Percentiles rank a stretch among this genome's conserved stretches.
Conservation (phyloP, 2,113 vertebrate species). For the Manacus vitellinus region DNA sequence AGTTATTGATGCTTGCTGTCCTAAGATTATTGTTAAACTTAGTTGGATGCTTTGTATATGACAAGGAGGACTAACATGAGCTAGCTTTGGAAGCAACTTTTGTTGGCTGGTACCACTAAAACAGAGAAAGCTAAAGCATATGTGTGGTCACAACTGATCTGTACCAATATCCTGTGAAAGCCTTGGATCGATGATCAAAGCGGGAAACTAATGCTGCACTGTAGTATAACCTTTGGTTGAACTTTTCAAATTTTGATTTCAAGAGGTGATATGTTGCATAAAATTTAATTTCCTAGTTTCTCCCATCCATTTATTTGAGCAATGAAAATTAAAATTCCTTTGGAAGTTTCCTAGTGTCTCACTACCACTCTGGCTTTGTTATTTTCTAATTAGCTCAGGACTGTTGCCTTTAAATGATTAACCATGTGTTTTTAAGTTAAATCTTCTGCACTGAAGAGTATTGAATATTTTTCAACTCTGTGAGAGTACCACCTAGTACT, state of each 20-base stretch:
- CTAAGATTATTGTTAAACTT: background rate
- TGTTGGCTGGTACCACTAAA: slow-evolving; percentile 22
- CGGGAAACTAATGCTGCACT: slow-evolving; percentile 17
- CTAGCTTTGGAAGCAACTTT: slow-evolving; percentile 1
- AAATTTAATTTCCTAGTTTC: slow-evolving; percentile 45
- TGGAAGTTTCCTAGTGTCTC: background rate
- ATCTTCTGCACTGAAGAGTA: slow-evolving; percentile 34
- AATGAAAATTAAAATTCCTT: slow-evolving; percentile 44
- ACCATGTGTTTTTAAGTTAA: slow-evolving; percentile 32
- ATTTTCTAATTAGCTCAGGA: slow-evolving; percentile 42
- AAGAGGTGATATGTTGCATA: slow-evolving; percentile 34
- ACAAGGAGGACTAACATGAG: background rate
- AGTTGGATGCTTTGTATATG: background rate
- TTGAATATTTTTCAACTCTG: slow-evolving; percentile 31
- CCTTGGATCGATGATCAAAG: slow-evolving; percentile 67
- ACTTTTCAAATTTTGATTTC: slow-evolving; percentile 65
- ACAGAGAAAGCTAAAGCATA: slow-evolving; percentile 66
- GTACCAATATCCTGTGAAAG: slow-evolving; percentile 60
- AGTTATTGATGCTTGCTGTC: background rate
- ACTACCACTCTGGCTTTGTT: slow-evolving; percentile 27
- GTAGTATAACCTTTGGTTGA: slow-evolving; percentile 66
- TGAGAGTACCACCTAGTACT: background rate
- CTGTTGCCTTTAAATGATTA: slow-evolving; percentile 27
- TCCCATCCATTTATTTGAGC: slow-evolving; percentile 11
- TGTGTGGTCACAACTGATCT: slow-evolving; percentile 72